Evolutionary conservation across 2,888 invertebrate genomes (phyloP).

Genomic region (Julus scanicus): DNA sequence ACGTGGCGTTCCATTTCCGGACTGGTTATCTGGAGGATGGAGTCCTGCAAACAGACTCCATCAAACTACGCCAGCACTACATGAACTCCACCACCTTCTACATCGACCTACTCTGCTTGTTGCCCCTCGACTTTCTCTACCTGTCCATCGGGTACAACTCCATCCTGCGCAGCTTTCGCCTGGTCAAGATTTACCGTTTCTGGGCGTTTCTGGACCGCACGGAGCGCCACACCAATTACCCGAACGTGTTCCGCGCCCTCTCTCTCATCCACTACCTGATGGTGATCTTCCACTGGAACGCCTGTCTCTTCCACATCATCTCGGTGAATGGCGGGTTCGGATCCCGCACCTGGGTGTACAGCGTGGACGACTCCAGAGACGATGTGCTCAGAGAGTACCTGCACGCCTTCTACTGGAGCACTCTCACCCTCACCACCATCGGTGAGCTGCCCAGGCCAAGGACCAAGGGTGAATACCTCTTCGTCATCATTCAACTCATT

Average conservation of each 20-base stretch:
- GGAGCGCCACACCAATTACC: conserved; percentile 98
- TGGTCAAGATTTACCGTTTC: conserved; percentile 97
- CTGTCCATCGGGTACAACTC: conserved; percentile 95
- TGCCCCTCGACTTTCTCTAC: conserved; percentile 98
- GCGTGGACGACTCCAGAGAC: conserved; percentile 58
- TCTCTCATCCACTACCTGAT: conserved; percentile 83
- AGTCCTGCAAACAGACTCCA: conserved; percentile 94
- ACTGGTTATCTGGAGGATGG: conserved; percentile 98
- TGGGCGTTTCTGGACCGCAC: conserved; percentile 99
- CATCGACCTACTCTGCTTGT: conserved; percentile 96
- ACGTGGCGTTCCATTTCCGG: conserved; percentile 96
- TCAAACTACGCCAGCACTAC: conserved; percentile 93
- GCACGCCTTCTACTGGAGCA: conserved; percentile 99
- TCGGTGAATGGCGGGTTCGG: conserved; percentile 95
- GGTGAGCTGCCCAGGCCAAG: conserved; percentile 91
- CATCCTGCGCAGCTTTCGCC: conserved; percentile 91
- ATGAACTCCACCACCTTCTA: conserved; percentile 98
- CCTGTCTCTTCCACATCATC: conserved; percentile 97
- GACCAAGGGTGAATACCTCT: conserved; percentile 94
- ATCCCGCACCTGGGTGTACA: conserved; percentile 85
- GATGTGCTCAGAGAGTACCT: conserved; percentile 95
- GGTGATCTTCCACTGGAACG: conserved; percentile 99
- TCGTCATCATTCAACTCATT: conserved; percentile 92
- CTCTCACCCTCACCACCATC: conserved; percentile 93
- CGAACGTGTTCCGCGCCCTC: conserved; percentile 83